phyloP scores from a whole-genome alignment of 2,113 vertebrate genomes.

The Anoplopoma fimbria region DNA sequence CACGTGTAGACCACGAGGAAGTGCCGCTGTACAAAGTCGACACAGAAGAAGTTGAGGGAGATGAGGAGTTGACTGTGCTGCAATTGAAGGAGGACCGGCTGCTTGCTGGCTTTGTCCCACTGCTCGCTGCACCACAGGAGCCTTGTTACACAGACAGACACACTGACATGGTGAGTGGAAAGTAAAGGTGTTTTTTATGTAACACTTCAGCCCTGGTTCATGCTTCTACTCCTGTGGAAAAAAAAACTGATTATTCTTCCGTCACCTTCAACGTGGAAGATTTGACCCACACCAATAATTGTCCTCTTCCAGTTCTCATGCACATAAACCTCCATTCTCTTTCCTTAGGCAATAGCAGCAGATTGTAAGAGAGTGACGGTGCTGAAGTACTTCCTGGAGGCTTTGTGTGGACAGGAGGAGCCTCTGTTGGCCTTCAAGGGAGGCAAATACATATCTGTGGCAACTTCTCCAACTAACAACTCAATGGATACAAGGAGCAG shows the following conservation, averaged over 20 bases:
- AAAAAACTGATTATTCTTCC: not conserved
- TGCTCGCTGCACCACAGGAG: slow-evolving; percentile 96
- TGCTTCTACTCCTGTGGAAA: not conserved
- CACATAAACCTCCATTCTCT: not conserved
- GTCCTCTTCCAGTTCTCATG: not conserved
- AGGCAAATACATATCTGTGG: slow-evolving; percentile 98
- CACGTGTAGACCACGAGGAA: slow-evolving; percentile 94
- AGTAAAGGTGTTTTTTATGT: not conserved
- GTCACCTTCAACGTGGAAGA: not conserved
- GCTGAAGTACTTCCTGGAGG: slow-evolving; percentile 99
- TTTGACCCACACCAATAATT: not conserved
- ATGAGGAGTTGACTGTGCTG: slow-evolving; percentile 94
- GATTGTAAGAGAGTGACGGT: slow-evolving; percentile 99
- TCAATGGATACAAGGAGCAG: slow-evolving; percentile 88
- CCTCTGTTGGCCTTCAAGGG: slow-evolving; percentile 99
- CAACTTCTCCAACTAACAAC: slow-evolving; percentile 88
- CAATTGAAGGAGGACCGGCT: slow-evolving; percentile 95
- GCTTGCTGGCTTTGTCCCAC: slow-evolving; percentile 96
- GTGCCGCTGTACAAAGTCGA: slow-evolving; percentile 93
- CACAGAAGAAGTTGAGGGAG: slow-evolving; percentile 85
- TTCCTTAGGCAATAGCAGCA: slow-evolving; percentile 91
- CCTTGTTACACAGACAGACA: slow-evolving; percentile 96
- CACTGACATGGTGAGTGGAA: slow-evolving; percentile 81
- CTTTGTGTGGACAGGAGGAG: slow-evolving; percentile 99
- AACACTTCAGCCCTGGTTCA: not conserved